A percentile compares a stretch with the other conserved stretches of the same genome.
These are phyloP conservation scores for Periparus ater DNA, from an alignment of 2,797 vertebrate genomes.

Conservation along the genomic window DNA sequence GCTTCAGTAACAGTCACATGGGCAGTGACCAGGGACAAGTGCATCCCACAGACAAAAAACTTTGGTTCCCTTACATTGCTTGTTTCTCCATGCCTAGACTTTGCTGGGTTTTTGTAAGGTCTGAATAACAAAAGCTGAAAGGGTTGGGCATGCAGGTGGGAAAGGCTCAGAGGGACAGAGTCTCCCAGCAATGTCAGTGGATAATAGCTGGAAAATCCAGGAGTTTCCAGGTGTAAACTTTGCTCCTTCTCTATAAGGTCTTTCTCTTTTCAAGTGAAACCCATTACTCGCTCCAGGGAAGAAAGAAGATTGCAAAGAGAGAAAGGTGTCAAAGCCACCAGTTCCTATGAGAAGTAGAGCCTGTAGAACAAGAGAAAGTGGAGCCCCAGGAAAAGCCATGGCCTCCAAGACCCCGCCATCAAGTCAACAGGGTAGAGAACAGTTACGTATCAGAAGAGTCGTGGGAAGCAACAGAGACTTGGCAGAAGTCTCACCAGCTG, in stretches of 20 bases:
- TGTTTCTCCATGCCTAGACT: fast-evolving
- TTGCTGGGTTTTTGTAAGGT: neutral
- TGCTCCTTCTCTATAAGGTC: neutral
- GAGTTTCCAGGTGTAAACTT: neutral
- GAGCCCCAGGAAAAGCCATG: fast-evolving
- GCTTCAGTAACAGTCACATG: neutral
- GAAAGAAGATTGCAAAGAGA: neutral
- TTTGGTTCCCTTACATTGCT: neutral
- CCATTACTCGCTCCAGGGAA: neutral
- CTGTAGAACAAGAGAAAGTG: neutral
- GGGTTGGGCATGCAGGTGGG: too few species aligned
- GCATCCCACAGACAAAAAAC: neutral
- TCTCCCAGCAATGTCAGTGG: neutral
- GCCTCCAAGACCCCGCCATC: too few species aligned
- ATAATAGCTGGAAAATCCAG: neutral
- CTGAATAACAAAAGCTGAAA: neutral
- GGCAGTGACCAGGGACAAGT: neutral
- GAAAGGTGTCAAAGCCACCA: neutral
- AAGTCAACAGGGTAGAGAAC: neutral
- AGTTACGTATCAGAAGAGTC: neutral
- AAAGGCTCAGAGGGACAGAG: neutral
- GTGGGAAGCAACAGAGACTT: neutral
- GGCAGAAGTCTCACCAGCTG: neutral
- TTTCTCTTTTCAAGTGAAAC: neutral
- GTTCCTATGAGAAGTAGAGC: neutral